Conservation (phyloP, 1,140 invertebrate species). For the Globodera ellingtonae region DNA sequence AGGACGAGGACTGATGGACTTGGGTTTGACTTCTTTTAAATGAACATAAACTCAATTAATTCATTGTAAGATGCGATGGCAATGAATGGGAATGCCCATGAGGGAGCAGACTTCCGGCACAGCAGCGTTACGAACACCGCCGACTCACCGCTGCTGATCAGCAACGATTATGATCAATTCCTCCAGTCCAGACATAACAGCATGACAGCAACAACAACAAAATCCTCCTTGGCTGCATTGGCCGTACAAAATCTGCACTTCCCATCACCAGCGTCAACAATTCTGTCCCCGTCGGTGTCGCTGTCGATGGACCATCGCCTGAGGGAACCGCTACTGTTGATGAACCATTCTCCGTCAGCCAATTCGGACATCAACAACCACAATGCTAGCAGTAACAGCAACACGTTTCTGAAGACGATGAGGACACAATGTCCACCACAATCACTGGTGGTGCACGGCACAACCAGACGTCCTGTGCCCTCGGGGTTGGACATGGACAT, state of each 20-base stretch:
- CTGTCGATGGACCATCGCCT: conserved; percentile 23
- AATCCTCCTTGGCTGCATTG: not conserved
- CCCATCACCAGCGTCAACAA: not conserved
- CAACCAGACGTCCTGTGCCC: not conserved
- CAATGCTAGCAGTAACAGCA: conserved; percentile 14
- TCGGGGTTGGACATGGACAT: not conserved
- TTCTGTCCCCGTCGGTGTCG: not conserved
- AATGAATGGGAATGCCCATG: not conserved
- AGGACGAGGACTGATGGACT: not conserved
- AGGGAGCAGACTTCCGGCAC: not conserved
- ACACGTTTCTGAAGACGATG: conserved; percentile 24
- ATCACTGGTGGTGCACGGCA: not conserved
- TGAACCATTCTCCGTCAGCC: not conserved
- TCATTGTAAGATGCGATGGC: not conserved
- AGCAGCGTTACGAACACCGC: not conserved
- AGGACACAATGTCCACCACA: not conserved
- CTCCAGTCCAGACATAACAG: not conserved
- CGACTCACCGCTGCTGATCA: not conserved
- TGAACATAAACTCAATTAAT: not conserved
- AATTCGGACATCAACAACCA: not conserved
- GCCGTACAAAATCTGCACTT: conserved; percentile 8
- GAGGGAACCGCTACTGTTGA: conserved; percentile 22
- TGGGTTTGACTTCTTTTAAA: conserved; percentile 1
- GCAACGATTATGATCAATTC: not conserved
- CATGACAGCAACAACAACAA: not conserved